Evolutionary conservation across 2,113 vertebrate species (phyloP), one percentile per base, ranked within the genome.

Genomic region (Spheniscus mendiculus): DNA sequence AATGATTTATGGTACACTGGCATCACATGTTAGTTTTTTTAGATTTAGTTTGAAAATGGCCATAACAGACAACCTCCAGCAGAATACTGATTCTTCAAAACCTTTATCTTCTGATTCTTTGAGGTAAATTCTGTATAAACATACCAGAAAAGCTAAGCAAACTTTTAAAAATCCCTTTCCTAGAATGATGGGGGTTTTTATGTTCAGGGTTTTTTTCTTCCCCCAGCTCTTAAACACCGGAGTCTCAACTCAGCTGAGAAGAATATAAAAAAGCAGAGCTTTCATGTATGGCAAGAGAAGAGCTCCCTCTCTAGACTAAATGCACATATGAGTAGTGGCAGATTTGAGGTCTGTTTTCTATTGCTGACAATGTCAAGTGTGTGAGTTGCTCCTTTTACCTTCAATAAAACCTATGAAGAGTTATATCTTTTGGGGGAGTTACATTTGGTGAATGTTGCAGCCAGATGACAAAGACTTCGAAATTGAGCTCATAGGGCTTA

Each of bases 181-280:
- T 45, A 22, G 15, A 40, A 74, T 16, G 14, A 21, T 77, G 10
- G 9, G 0, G 0, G 4, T 12, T 13, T 38, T 30, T 21, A 27
- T 27, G n/a, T 36, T 58, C 9, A 1, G 32, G 2, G 11, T 14
- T 4, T 15, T 17, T 3, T 4, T 8, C 5, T 15, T 5, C 4
- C 20, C 38, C 21, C 25, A 11, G 16, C 22, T 87, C 7, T 59
- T 59, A 59, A 30, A 18, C 27, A 20, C 27, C 49, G 83, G 18
- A 34, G 9, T 59, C 15, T 72, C 21, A 47, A 0, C 26, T 73
- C 26, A 6, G 9, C 26, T 22, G n/a, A 87, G 73, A 34, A 53
- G 32, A 77, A 32, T 11, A 26, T 10, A 16, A 73, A 59, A 65
- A 2, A 42, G 32, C 15, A 15, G 1, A 2, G 22, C 11, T 67